Evolutionary conservation across 2,797 vertebrate species (phyloP), one percentile per base, ranked within the genome.

Genomic region (Echiichthys vipera): DNA sequence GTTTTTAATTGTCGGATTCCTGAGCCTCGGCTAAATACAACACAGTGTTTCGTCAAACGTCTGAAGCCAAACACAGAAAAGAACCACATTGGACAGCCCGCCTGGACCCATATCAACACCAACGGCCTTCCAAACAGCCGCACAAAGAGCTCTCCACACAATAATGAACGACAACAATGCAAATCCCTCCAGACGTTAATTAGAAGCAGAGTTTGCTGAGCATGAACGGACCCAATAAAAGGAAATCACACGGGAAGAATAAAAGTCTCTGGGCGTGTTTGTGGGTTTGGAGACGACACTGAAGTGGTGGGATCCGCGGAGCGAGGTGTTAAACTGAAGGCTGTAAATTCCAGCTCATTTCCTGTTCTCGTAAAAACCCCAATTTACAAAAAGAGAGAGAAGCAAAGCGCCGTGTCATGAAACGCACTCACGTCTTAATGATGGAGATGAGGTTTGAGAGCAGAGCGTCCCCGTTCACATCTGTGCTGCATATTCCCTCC

Each of bases 101-200:
- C 14, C 25, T n/a, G 2, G 17, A 75, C 63, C 74, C 51, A 47
- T 36, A 65, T 69, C 67, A 20, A 69, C n/a, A 81, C 66, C 78
- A 61, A 18, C n/a, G 12, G 13, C 20, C 25, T 25, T 54, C 30
- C 32, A 29, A 62, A 57, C 65, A 40, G 27, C 29, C 36, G 46
- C n/a, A 64, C 53, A 65, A n/a, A 69, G 34, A 37, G 12, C 12
- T 55, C 5, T 18, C 14, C n/a, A 40, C 43, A 25, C 56, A 70
- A 25, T 30, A 37, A 61, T 9, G 22, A 59, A 59, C 8, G 45
- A 59, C 45, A 42, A 27, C 22, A 45, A 50, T 15, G 24, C 32
- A n/a, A 42, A 58, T 47, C 24, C 34, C 24, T 42, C 34, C 46
- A 73, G 53, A 45, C 18, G 0, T 1, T 12, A n/a, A 69, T 54